Base-by-base conservation (phyloP, 2,797 vertebrate genomes). In the Yasuhikotakia modesta region DNA sequence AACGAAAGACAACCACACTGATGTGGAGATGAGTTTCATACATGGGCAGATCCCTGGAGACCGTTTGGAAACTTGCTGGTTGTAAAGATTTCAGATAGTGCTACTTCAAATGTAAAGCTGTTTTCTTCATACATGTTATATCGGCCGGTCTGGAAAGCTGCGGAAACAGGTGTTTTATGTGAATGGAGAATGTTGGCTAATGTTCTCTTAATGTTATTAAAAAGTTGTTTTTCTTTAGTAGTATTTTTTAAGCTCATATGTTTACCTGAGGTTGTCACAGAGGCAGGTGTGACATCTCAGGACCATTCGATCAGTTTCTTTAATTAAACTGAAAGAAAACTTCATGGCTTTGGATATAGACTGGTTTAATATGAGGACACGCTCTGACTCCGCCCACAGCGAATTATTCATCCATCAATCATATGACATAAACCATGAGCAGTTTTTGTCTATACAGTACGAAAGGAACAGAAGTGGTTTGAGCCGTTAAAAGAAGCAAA, bases 11-110 rank as follows among this genome's bases (percentile, higher is more conserved):
- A 71, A 78, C 43, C 12, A 45, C 12, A 1, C 63, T 69, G 32
- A 32, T 48, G 48, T 67, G 52, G 39, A 21, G 61, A 57, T 80
- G 52, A 61, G 61, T 61, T 81, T 84, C 86, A 78, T 86, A 85
- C 85, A 85, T 82, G 84, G 69, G 32, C 46, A 8, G 69, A 32
- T 72, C 57, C 19, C n/a, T 53, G 22, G 11, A 63, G 63, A 10
- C 70, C 58, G 46, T 78, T 79, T 70, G 57, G 39, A 17, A 46
- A 55, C 24, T 53, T 19, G 4, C 2, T 67, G 17, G 55, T 13
- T 17, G 64, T 69, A 46, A 52, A 48, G 50, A 60, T 74, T 64
- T 69, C 60, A 76, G 58, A 75, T 52, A 32, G 30, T 55, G 55
- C 70, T 79, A 24, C 67, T 17, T 61, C 50, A 66, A 60, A 52